phyloP scores from a whole-genome alignment of 2,797 vertebrate species.

The Valencia hispanica region DNA sequence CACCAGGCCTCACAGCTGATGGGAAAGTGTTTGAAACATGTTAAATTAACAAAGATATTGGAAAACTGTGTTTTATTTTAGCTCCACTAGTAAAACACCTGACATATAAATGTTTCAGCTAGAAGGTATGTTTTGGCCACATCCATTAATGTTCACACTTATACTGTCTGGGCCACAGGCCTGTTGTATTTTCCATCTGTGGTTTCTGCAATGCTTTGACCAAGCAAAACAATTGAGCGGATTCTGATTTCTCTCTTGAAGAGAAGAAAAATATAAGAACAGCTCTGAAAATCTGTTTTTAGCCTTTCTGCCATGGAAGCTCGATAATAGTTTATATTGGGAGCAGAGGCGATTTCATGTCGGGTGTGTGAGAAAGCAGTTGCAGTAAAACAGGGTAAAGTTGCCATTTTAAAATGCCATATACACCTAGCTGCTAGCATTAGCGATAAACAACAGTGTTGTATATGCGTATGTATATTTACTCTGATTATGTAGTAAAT shows the following conservation, averaged over 20 bases:
- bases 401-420: neutral
- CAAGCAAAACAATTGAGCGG: neutral
- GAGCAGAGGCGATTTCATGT: neutral
- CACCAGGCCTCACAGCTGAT: conserved; percentile 1
- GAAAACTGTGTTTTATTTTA: neutral
- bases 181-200: neutral
- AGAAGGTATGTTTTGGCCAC: neutral
- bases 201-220: neutral
- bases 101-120: neutral
- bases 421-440: neutral
- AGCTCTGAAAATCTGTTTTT: neutral
- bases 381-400: neutral
- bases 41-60: neutral
- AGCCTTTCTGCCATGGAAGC: neutral
- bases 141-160: neutral
- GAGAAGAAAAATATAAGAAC: neutral
- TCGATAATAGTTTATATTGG: neutral
- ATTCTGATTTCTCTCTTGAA: neutral
- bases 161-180: neutral
- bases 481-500: neutral
- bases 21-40: neutral
- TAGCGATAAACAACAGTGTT: neutral
- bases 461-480: neutral
- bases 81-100: neutral
- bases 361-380: neutral